Percentiles rank a stretch among this genome's conserved stretches.
phyloP scores from a whole-genome alignment of 2,113 vertebrate genomes.

The Erythrolamprus reginae region DNA sequence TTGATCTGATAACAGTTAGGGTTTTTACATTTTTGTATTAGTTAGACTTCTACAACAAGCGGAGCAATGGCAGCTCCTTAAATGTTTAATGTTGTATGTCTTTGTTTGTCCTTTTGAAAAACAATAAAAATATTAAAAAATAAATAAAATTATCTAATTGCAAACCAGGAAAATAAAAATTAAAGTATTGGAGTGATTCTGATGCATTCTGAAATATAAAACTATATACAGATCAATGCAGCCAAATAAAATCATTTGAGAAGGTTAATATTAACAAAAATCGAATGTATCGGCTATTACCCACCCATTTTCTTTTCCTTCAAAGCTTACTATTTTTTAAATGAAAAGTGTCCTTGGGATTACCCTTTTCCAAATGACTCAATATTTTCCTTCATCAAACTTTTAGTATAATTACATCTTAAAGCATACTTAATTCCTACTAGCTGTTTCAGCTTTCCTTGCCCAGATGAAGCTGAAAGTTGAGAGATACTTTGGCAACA shows the following conservation, averaged over 20 bases:
- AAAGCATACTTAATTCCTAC: background rate
- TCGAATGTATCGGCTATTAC: background rate
- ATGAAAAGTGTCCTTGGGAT: background rate
- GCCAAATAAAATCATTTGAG: background rate
- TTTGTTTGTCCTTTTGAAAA: too few relatives aligned
- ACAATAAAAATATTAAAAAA: too few relatives aligned
- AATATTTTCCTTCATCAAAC: conserved; percentile 1
- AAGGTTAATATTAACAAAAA: background rate
- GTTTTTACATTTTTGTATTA: too few relatives aligned
- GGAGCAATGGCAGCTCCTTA: too few relatives aligned
- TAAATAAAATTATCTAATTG: background rate
- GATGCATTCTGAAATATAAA: background rate
- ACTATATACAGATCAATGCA: background rate
- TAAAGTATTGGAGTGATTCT: background rate
- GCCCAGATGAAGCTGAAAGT: background rate
- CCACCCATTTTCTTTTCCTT: background rate
- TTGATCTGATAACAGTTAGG: too few relatives aligned
- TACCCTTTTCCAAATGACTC: background rate
- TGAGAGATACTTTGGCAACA: background rate
- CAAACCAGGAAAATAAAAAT: background rate
- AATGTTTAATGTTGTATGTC: too few relatives aligned
- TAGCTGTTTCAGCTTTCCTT: background rate
- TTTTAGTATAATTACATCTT: background rate
- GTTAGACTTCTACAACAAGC: too few relatives aligned
- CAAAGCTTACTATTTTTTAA: background rate